These are phyloP conservation scores for Exaiptasia diaphana DNA, from an alignment of 64 coral and sea anemone genomes.

Conservation along the genomic window DNA sequence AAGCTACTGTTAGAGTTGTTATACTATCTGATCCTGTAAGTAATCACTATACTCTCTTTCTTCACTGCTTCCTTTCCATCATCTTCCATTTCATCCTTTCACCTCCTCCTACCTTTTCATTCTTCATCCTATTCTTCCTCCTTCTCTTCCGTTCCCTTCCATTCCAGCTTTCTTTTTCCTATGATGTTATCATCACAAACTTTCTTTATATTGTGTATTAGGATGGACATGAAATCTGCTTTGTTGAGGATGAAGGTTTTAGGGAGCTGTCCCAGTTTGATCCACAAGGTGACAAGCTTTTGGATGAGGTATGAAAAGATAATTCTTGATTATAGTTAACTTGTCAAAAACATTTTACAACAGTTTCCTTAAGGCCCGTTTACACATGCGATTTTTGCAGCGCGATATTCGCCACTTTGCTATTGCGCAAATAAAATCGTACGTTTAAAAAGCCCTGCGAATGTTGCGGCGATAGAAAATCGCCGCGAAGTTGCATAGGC, in stretches of 20 bases:
- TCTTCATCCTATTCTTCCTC: too few species aligned
- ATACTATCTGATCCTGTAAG: constrained; percentile 85
- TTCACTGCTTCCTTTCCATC: neutral
- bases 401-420: too few species aligned
- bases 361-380: neutral
- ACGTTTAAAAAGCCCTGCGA: neutral
- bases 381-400: too few species aligned
- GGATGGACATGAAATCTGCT: constrained; percentile 99
- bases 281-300: constrained; percentile 58
- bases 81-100: neutral
- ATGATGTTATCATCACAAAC: too few species aligned
- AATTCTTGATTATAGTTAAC: too few species aligned
- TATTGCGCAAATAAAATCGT: neutral
- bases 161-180: too few species aligned
- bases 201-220: too few species aligned
- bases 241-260: constrained; percentile 91
- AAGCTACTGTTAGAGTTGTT: constrained; percentile 90
- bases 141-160: too few species aligned
- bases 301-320: constrained; percentile 55
- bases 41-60: neutral
- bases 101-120: neutral
- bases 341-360: neutral
- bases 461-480: neutral
- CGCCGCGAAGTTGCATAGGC: neutral
- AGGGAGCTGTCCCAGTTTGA: constrained; percentile 74